phyloP scores from a whole-genome alignment of 2,113 vertebrate species.

The Macroglossus sobrinus region DNA sequence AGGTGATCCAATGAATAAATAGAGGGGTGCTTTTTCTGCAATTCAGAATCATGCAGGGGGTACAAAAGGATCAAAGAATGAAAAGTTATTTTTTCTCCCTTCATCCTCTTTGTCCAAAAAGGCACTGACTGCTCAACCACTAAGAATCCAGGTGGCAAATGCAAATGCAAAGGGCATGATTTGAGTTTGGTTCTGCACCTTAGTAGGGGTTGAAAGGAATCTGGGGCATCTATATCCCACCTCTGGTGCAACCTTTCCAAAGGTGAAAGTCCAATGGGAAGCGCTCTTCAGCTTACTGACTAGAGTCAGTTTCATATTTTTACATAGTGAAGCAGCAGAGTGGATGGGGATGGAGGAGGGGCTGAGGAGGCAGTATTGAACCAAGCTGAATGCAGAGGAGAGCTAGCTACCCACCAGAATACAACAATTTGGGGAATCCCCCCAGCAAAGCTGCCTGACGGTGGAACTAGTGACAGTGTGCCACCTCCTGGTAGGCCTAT shows the following conservation, averaged over 20 bases:
- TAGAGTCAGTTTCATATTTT: not conserved
- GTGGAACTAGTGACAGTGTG: conserved; percentile 6
- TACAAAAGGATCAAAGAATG: not conserved
- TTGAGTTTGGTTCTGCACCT: not conserved
- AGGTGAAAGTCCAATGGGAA: not conserved
- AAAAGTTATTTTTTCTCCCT: not conserved
- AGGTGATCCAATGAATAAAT: not conserved
- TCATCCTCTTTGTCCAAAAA: not conserved
- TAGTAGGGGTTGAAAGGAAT: not conserved
- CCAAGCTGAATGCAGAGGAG: not conserved
- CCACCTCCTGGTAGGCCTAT: conserved; percentile 57
- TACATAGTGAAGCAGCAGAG: not conserved
- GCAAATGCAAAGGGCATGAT: not conserved
- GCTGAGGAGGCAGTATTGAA: not conserved
- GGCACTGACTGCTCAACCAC: not conserved
- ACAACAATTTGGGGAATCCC: not conserved
- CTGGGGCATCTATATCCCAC: not conserved
- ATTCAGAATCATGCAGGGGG: not conserved
- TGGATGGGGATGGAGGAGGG: not conserved
- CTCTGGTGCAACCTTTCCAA: not conserved
- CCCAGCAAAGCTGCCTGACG: not conserved
- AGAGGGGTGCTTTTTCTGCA: not conserved
- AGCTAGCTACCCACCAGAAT: not conserved
- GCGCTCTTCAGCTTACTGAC: not conserved
- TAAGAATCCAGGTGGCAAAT: not conserved